These are phyloP conservation scores for Synanthedon andrenaeformis DNA, from an alignment of 2,888 invertebrate species.

Conservation along the genomic window DNA sequence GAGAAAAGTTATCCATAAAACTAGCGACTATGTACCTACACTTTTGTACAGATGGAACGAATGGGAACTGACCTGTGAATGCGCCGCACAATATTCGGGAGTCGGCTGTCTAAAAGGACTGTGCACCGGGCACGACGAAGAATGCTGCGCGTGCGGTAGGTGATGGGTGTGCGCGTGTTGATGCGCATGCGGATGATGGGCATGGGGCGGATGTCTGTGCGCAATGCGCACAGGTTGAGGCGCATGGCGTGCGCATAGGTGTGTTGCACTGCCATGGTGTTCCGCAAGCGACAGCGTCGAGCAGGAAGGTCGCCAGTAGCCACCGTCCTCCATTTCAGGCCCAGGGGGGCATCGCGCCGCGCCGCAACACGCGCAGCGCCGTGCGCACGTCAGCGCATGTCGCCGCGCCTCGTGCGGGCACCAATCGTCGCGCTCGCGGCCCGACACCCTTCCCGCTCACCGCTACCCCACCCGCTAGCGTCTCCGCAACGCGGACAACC, in stretches of 20 bases:
- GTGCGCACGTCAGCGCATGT: slow-evolving; percentile 65
- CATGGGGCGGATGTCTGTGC: slow-evolving; percentile 51
- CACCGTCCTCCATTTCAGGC: slow-evolving; percentile 67
- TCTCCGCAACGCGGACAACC: slow-evolving; percentile 46
- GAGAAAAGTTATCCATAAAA: neutral
- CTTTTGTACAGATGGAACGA: neutral
- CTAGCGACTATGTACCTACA: neutral
- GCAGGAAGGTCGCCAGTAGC: slow-evolving; percentile 65
- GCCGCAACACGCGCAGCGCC: slow-evolving; percentile 68
- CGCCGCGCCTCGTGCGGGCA: slow-evolving; percentile 67
- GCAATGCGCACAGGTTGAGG: slow-evolving; percentile 48
- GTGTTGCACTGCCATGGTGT: slow-evolving; percentile 60
- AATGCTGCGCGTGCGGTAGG: slow-evolving; percentile 59
- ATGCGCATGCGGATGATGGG: slow-evolving; percentile 33
- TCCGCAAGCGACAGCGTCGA: slow-evolving; percentile 63
- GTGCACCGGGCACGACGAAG: slow-evolving; percentile 78
- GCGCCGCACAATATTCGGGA: slow-evolving; percentile 62
- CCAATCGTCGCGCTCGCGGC: slow-evolving; percentile 66
- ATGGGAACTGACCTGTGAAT: slow-evolving; percentile 47
- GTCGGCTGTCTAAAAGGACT: slow-evolving; percentile 77
- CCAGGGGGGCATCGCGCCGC: slow-evolving; percentile 63
- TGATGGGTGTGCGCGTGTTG: slow-evolving; percentile 54
- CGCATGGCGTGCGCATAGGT: slow-evolving; percentile 59
- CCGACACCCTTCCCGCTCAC: slow-evolving; percentile 64
- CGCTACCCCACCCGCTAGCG: slow-evolving; percentile 41